Evolutionary conservation across 2,888 invertebrate genomes (phyloP).

Genomic region (Neoitamus cyanurus): DNA sequence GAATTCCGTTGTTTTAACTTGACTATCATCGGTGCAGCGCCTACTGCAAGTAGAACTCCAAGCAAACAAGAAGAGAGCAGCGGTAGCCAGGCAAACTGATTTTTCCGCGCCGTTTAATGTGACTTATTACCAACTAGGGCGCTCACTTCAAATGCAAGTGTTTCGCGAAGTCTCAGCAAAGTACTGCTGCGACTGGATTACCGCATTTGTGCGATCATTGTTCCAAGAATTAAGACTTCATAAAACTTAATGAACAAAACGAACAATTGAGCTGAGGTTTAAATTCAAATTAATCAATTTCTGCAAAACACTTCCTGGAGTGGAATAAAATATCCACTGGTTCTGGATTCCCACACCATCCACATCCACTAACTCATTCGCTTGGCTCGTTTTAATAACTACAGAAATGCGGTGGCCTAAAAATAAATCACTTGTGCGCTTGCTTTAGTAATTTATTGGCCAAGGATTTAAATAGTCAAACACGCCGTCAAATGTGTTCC

Average conservation of each 20-base stretch:
- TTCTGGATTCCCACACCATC: background rate
- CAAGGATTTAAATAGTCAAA: constrained; percentile 43
- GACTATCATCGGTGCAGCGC: background rate
- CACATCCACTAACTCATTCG: background rate
- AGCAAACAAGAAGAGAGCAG: background rate
- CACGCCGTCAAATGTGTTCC: constrained; percentile 26
- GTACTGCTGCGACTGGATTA: background rate
- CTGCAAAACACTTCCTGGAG: background rate
- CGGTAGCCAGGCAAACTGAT: constrained; percentile 41
- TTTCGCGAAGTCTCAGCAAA: background rate
- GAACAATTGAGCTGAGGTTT: background rate
- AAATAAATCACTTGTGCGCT: constrained; percentile 32
- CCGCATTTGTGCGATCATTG: background rate
- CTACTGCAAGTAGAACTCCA: background rate
- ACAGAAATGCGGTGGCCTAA: constrained; percentile 7
- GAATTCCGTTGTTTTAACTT: constrained; percentile 22
- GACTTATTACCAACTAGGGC: constrained; percentile 49
- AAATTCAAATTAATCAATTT: background rate
- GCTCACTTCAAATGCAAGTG: constrained; percentile 39
- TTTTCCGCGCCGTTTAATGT: constrained; percentile 51
- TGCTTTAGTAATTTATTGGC: constrained; percentile 33
- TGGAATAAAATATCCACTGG: background rate
- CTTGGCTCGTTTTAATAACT: background rate
- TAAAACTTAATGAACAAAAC: background rate
- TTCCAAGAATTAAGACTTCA: background rate